A percentile compares a stretch with the other conserved stretches of the same genome.
Evolutionary conservation across 2,888 invertebrate genomes (phyloP).

Genomic region (Frankliniella intonsa): DNA sequence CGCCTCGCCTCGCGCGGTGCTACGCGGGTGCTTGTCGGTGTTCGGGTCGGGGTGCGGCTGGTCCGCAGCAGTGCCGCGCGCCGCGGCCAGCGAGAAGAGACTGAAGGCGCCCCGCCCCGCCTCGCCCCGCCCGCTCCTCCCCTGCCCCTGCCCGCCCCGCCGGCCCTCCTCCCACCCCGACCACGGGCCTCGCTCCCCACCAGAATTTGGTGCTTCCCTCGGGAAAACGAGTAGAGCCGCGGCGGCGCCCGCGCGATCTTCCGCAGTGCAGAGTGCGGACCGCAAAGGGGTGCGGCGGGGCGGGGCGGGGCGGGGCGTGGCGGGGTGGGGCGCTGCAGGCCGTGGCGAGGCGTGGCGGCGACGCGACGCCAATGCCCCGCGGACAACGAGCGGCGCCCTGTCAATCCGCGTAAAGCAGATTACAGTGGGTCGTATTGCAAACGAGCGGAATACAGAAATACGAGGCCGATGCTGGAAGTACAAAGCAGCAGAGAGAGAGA

Average conservation of each 20-base stretch:
- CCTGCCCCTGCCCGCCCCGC: neutral
- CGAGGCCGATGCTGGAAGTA: no score
- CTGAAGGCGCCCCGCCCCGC: neutral
- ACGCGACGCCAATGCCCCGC: neutral
- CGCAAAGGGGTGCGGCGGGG: neutral
- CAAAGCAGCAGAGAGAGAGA: no score
- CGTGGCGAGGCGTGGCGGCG: neutral
- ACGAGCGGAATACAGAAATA: no score
- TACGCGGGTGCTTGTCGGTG: neutral
- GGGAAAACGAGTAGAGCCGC: neutral
- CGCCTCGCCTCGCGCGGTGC: neutral
- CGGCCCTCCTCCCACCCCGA: neutral
- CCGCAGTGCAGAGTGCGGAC: no score
- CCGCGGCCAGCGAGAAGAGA: slow-evolving; percentile 15
- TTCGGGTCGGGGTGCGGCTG: neutral
- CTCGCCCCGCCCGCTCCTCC: neutral
- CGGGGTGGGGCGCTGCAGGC: neutral
- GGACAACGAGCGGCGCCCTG: no score
- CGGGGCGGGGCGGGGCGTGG: neutral
- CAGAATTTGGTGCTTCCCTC: neutral
- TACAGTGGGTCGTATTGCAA: no score
- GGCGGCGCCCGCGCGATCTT: neutral
- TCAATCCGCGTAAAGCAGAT: no score
- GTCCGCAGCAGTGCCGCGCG: neutral
- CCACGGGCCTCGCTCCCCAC: neutral